Evolutionary conservation across 2,797 vertebrate genomes (phyloP).

Genomic region (Microchirus variegatus): DNA sequence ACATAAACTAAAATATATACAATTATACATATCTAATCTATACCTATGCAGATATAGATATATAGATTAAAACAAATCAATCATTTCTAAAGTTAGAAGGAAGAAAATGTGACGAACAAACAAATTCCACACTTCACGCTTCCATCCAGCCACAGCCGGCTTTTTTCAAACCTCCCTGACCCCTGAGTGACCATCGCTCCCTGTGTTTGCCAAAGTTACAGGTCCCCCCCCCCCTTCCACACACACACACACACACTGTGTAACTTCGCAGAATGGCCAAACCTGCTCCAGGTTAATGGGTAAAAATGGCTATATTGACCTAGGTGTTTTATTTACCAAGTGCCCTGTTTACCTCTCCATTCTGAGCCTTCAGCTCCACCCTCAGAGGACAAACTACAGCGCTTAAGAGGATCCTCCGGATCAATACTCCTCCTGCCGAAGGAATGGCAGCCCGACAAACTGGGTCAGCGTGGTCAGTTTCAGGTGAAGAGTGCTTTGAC

Average conservation of each 20-base stretch:
- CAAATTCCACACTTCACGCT: neutral
- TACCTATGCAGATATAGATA: no score
- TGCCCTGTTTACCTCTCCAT: slow-evolving; percentile 78
- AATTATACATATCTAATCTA: no score
- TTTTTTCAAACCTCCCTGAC: slow-evolving; percentile 38
- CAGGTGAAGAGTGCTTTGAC: slow-evolving; percentile 68
- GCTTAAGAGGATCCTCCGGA: slow-evolving; percentile 72
- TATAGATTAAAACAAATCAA: no score
- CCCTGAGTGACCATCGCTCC: slow-evolving; percentile 48
- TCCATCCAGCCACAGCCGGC: neutral
- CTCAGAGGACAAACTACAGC: slow-evolving; percentile 79
- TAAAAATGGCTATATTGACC: slow-evolving; percentile 81
- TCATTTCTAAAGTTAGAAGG: no score
- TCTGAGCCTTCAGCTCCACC: slow-evolving; percentile 75
- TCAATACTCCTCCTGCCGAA: slow-evolving; percentile 78
- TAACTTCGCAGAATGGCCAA: slow-evolving; percentile 56
- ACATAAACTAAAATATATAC: no score
- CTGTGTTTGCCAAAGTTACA: slow-evolving; percentile 54
- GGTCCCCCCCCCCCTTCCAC: slow-evolving; percentile 46
- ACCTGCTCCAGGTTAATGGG: slow-evolving; percentile 77
- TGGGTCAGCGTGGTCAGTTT: slow-evolving; percentile 67
- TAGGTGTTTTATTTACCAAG: slow-evolving; percentile 81
- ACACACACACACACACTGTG: slow-evolving; percentile 14
- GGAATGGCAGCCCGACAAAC: slow-evolving; percentile 64
- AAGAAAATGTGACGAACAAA: neutral